Evolutionary conservation across 2,113 vertebrate genomes (phyloP).

Genomic region (Aphelocoma coerulescens): DNA sequence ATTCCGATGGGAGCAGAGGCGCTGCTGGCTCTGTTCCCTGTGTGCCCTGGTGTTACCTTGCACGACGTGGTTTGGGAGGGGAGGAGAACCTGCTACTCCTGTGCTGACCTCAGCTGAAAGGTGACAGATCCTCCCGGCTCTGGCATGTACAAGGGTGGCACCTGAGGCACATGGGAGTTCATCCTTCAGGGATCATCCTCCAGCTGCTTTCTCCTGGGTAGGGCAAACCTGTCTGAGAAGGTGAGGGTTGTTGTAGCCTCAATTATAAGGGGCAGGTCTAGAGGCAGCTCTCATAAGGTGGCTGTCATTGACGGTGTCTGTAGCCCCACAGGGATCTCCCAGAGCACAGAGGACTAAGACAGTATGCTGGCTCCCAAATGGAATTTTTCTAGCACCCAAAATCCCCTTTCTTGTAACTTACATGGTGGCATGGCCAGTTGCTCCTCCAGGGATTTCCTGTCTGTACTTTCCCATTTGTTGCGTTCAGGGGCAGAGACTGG

Average conservation of each 20-base stretch:
- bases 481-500: neutral
- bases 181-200: neutral
- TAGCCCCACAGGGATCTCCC: neutral
- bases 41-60: neutral
- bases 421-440: fast-evolving
- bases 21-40: neutral
- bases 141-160: neutral
- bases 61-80: neutral
- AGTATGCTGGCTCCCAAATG: neutral
- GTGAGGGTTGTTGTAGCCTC: neutral
- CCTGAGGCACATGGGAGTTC: neutral
- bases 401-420: neutral
- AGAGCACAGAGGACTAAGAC: neutral
- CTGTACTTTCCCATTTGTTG: neutral
- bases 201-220: neutral
- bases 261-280: fast-evolving
- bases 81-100: neutral
- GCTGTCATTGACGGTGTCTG: neutral
- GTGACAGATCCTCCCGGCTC: neutral
- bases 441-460: neutral
- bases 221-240: neutral
- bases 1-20: neutral
- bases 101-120: neutral
- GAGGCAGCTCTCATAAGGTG: neutral
- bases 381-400: neutral